phyloP scores from a whole-genome alignment of 2,888 invertebrate genomes.

The Netelia fuscicornis region DNA sequence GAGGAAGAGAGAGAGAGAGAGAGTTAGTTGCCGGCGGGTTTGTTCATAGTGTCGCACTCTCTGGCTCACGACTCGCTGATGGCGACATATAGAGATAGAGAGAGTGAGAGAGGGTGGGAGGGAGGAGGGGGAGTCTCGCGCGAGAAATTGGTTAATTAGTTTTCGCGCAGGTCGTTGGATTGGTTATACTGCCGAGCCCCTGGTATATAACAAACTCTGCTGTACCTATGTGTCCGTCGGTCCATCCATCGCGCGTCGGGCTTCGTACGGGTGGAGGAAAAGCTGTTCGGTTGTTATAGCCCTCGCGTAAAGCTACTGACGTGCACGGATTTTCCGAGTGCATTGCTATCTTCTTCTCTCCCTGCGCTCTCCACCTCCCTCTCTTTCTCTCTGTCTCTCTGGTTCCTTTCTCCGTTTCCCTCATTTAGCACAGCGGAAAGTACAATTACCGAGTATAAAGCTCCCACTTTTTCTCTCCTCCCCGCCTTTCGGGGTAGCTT shows the following conservation, averaged over 20 bases:
- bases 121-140: conserved; percentile 54
- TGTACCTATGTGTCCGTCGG: background rate
- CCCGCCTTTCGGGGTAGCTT: background rate
- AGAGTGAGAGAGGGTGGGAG: background rate
- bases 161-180: conserved; percentile 73
- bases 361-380: background rate
- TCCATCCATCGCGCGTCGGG: no score
- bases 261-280: conserved; percentile 11
- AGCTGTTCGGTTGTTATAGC: conserved; percentile 41
- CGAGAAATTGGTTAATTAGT: conserved; percentile 81
- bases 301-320: conserved; percentile 32
- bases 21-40: conserved; percentile 44
- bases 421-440: conserved; percentile 11
- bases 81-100: background rate
- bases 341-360: conserved; percentile 21
- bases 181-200: conserved; percentile 47
- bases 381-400: background rate
- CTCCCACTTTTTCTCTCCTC: conserved; percentile 12
- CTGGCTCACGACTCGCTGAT: conserved; percentile 39
- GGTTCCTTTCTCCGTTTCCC: background rate
- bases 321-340: conserved; percentile 38
- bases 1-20: conserved; percentile 49
- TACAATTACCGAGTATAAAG: conserved; percentile 23
- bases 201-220: conserved; percentile 23
- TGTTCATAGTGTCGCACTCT: conserved; percentile 37